phyloP scores from a whole-genome alignment of 2,888 invertebrate genomes.

The Tetragonula carbonaria region DNA sequence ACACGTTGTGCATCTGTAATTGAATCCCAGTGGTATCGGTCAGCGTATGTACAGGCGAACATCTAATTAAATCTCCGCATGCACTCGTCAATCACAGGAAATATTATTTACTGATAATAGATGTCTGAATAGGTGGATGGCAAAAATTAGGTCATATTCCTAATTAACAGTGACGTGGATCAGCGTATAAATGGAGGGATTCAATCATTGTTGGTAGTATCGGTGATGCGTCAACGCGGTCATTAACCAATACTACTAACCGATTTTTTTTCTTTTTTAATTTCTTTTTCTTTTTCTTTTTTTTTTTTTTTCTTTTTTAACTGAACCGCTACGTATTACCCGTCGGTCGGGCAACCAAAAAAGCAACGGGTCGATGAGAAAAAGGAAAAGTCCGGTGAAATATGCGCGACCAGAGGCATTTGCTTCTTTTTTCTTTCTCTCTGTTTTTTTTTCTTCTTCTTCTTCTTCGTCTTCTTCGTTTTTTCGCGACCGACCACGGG shows the following conservation, averaged over 20 bases:
- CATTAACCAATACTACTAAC: too few relatives aligned
- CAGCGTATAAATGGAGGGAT: neutral
- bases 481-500: neutral
- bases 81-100: neutral
- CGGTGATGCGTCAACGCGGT: too few relatives aligned
- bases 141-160: neutral
- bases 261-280: too few relatives aligned
- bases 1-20: neutral
- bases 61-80: too few relatives aligned
- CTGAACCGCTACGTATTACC: neutral
- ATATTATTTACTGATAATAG: neutral
- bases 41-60: neutral
- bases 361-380: constrained; percentile 2
- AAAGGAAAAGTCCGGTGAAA: neutral
- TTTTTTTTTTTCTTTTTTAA: too few relatives aligned
- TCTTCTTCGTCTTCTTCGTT: neutral
- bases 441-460: too few relatives aligned
- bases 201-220: neutral
- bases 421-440: neutral
- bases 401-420: constrained; percentile 5
- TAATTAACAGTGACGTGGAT: neutral
- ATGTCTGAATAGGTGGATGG: neutral
- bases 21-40: neutral
- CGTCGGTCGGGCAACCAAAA: constrained; percentile 6
- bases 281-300: too few relatives aligned